Evolutionary conservation across 2,797 vertebrate species (phyloP), one percentile per base, ranked within the genome.

Genomic region (Moxostoma hubbsi): DNA sequence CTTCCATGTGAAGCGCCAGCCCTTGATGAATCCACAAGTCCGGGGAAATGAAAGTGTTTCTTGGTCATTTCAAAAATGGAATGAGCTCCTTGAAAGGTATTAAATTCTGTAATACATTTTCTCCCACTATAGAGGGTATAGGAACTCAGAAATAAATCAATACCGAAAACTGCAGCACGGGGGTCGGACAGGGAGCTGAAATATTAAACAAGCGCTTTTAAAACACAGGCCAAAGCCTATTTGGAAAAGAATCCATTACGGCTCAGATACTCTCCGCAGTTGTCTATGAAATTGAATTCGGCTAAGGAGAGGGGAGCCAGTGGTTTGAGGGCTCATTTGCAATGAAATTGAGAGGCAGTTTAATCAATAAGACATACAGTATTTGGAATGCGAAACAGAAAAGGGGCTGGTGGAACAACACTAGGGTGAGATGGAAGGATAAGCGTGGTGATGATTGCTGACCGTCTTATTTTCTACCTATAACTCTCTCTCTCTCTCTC

Each of bases 221-320:
- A 84, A 92, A 89, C 90, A 89, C 86, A 87, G 88, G 87, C 85
- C 88, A 82, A 83, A 89, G 78, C 90, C 87, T 82, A 89, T 92
- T 90, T 92, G 88, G 87, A 78, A 84, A 89, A 89, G 86, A 92
- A 93, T 92, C 90, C 88, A 91, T 93, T 93, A 92, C 51, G n/a
- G 65, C 84, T 86, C 50, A 62, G 55, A 79, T 81, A 79, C 64
- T 84, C 81, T 86, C 88, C 82, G 71, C 83, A 84, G 86, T 87
- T 88, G 90, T 90, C 85, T 81, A 82, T 76, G 85, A 88, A 89
- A 93, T 91, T 91, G 90, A 90, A 91, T 93, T 92, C 86, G 65
- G 84, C 47, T 63, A 68, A 24, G 15, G 47, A 2, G 58, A 18
- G n/a, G 51, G 16, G 55, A 54, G 57, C 24, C 50, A 69, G 62